A percentile compares a stretch with the other conserved stretches of the same genome.
Evolutionary conservation across 2,797 vertebrate genomes (phyloP).

Genomic region (Harpagifer antarcticus): DNA sequence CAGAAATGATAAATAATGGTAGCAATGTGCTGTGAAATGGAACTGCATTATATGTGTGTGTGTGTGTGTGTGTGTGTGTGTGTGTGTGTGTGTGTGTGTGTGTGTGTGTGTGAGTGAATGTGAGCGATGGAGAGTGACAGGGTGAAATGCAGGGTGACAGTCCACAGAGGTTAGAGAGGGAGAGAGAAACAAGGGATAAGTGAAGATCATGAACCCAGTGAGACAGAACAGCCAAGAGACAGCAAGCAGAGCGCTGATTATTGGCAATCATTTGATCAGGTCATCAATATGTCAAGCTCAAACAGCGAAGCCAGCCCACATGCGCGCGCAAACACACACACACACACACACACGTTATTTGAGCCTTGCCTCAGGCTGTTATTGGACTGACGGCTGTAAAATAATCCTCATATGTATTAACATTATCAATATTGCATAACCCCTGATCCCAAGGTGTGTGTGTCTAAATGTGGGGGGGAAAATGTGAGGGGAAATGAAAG

Average conservation of each 20-base stretch:
- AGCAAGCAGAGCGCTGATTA: conserved; percentile 46
- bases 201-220: conserved; percentile 53
- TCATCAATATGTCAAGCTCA: conserved; percentile 60
- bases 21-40: conserved; percentile 81
- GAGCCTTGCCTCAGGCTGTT: conserved; percentile 26
- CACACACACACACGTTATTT: neutral
- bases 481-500: no score
- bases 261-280: conserved; percentile 65
- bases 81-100: neutral
- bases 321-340: no score
- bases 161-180: conserved; percentile 42
- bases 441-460: conserved; percentile 35
- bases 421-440: conserved; percentile 67
- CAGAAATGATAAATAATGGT: conserved; percentile 80
- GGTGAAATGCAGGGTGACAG: conserved; percentile 17
- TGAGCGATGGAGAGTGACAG: no score
- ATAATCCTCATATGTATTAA: conserved; percentile 69
- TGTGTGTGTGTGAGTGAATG: neutral
- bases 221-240: conserved; percentile 27
- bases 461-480: no score
- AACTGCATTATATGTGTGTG: conserved; percentile 17
- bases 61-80: conserved; percentile 26
- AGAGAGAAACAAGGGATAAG: conserved; percentile 32
- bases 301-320: no score
- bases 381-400: conserved; percentile 40